Evolutionary conservation across 2,888 invertebrate genomes (phyloP), one percentile per base, ranked within the genome.

Genomic region (Flexamia atlantica): DNA sequence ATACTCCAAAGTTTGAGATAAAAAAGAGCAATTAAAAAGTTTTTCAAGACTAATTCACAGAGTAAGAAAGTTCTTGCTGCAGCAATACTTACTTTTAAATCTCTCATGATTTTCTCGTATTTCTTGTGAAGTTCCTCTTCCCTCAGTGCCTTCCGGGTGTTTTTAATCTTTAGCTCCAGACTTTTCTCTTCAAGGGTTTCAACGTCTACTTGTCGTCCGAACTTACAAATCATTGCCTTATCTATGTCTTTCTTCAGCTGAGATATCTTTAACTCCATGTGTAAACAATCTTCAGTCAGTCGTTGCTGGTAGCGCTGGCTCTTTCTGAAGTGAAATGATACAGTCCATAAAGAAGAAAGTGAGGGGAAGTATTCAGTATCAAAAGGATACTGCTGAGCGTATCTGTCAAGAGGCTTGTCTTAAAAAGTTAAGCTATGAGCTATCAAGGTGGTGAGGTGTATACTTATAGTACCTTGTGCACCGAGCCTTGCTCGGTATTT

Each of bases 211-310:
- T 79, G 76, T 14, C 40, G 68, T n/a, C 82, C 84, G 70, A 84
- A 84, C 42, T 84, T 84, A 20, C 68, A 82, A 14, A 84, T 80
- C 79, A 82, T 84, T n/a, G 64, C 79, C 70, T 82, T 46, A 25
- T 82, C 53, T 12, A 79, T 84, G 10, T 84, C 79, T 30, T 84
- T 82, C 25, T 84, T 84, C n/a, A 84, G 36, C 36, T 74, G 46
- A 14, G 57, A 64, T 36, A 70, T 79, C 76, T 79, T 60, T 25
- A 14, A 10, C 23, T 84, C 82, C 68, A 84, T 68, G 17, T 46
- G 17, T 53, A 28, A 25, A 83, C 53, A 74, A 17, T 72, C 82
- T 28, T 83, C 82, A 64, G 36, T 79, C 20, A 79, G 57, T 9
- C 83, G 53, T n/a, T 72, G 57, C 20, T 83, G 82, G 53, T 83